A percentile compares a stretch with the other conserved stretches of the same genome.
Evolutionary conservation across 2,797 vertebrate species (phyloP).

Genomic region (Scyliorhinus canicula): DNA sequence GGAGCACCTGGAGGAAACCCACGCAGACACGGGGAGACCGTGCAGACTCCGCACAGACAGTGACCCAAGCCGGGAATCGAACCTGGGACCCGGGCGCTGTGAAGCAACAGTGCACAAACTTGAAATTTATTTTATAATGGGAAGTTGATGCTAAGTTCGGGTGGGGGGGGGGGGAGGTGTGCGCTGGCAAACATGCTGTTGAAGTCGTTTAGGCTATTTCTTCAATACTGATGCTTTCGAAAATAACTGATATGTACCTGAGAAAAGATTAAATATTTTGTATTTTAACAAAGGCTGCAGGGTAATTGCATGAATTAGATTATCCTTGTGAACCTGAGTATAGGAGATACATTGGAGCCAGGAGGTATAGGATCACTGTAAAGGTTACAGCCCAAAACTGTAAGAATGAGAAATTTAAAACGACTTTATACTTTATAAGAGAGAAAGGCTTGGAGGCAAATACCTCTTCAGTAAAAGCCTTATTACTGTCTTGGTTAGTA

Average conservation of each 20-base stretch:
- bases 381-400: neutral
- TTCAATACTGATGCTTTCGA: neutral
- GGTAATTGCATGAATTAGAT: conserved; percentile 14
- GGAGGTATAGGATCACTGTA: neutral
- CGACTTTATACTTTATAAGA: neutral
- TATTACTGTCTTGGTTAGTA: neutral
- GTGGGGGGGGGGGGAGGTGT: neutral
- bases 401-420: conserved; percentile 12
- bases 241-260: neutral
- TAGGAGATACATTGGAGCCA: neutral
- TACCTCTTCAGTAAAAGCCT: neutral
- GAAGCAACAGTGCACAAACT: no score
- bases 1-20: no score
- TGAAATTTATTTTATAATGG: no score
- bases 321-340: neutral
- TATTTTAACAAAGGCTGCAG: neutral
- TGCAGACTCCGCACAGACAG: no score
- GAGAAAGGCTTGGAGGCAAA: neutral
- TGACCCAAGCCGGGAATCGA: no score
- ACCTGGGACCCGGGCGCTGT: no score
- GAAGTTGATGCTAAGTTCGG: neutral
- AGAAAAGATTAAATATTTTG: conserved; percentile 18
- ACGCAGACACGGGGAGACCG: no score
- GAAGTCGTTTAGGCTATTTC: neutral
- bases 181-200: neutral